These are phyloP conservation scores for Anoplius nigerrimus DNA, from an alignment of 2,888 invertebrate genomes.

Conservation along the genomic window DNA sequence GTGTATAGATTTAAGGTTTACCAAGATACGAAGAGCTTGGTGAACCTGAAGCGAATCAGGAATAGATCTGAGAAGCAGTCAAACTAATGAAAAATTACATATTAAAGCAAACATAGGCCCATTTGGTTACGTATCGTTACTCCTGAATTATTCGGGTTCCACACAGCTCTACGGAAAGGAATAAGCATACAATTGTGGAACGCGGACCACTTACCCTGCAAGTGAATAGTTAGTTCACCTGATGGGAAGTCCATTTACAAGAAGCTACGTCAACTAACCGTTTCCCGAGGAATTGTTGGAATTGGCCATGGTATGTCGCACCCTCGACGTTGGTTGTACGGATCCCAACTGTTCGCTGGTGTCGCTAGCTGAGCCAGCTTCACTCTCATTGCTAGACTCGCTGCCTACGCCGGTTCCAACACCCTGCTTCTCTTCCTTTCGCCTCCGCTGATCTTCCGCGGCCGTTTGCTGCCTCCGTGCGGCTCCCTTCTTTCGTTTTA, in stretches of 20 bases:
- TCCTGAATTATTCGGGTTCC: slow-evolving; percentile 24
- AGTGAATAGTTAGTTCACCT: slow-evolving; percentile 63
- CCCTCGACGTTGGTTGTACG: slow-evolving; percentile 65
- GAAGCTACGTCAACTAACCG: slow-evolving; percentile 69
- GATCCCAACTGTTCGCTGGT: slow-evolving; percentile 69
- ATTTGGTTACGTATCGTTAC: slow-evolving; percentile 31
- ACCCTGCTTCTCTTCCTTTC: slow-evolving; percentile 70
- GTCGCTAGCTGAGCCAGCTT: slow-evolving; percentile 72
- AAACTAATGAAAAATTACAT: neutral
- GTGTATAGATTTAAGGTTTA: slow-evolving; percentile 11
- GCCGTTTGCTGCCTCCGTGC: slow-evolving; percentile 74
- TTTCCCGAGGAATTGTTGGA: slow-evolving; percentile 72
- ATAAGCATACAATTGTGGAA: slow-evolving; percentile 50
- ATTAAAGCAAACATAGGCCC: neutral
- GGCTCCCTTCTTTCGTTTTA: slow-evolving; percentile 81
- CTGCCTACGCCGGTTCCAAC: slow-evolving; percentile 71
- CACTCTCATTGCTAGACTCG: slow-evolving; percentile 74
- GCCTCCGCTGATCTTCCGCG: slow-evolving; percentile 70
- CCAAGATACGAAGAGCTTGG: slow-evolving; percentile 17
- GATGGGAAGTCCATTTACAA: slow-evolving; percentile 61
- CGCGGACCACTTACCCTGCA: slow-evolving; percentile 62
- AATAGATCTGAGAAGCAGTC: slow-evolving; percentile 14
- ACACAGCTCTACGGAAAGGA: slow-evolving; percentile 33
- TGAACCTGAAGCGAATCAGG: slow-evolving; percentile 31
- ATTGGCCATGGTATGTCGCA: slow-evolving; percentile 66